Evolutionary conservation across 2,797 vertebrate species (phyloP).

Genomic region (Alca torda): DNA sequence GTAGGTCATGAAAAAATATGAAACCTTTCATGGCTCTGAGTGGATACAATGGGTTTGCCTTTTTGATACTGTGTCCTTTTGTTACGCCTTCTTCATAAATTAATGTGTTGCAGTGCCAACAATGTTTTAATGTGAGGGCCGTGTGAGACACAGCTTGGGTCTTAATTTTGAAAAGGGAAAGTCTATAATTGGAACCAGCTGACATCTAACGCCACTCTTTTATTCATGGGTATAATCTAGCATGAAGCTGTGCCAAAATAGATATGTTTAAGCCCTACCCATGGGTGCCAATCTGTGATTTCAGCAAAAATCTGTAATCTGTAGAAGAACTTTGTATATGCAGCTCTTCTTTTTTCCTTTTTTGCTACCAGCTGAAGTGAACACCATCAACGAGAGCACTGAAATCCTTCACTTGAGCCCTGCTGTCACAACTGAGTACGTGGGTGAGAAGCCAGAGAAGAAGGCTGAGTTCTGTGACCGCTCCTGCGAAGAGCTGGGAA

Average conservation of each 20-base stretch:
- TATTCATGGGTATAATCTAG: constrained; percentile 46
- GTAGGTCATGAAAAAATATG: neutral
- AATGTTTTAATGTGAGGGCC: neutral
- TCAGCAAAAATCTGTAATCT: constrained; percentile 22
- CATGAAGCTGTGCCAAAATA: constrained; percentile 13
- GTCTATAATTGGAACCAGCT: constrained; percentile 35
- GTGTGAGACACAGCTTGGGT: neutral
- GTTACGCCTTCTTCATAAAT: neutral
- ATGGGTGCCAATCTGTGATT: constrained; percentile 1
- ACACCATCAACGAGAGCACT: constrained; percentile 85
- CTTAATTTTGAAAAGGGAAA: constrained; percentile 34
- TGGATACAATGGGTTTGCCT: neutral
- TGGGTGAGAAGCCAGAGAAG: constrained; percentile 81
- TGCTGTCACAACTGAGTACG: constrained; percentile 81
- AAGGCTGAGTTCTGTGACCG: constrained; percentile 87
- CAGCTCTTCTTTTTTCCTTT: neutral
- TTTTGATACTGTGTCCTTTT: neutral
- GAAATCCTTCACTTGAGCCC: constrained; percentile 88
- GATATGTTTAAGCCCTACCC: constrained; percentile 1
- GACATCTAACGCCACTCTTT: constrained; percentile 13
- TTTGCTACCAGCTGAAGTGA: constrained; percentile 81
- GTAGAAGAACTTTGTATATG: neutral
- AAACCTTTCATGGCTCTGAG: neutral
- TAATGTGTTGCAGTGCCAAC: neutral
- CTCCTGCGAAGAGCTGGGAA: constrained; percentile 92